Evolutionary conservation across 2,797 vertebrate genomes (phyloP).

Genomic region (Brachyrhaphis roseni): DNA sequence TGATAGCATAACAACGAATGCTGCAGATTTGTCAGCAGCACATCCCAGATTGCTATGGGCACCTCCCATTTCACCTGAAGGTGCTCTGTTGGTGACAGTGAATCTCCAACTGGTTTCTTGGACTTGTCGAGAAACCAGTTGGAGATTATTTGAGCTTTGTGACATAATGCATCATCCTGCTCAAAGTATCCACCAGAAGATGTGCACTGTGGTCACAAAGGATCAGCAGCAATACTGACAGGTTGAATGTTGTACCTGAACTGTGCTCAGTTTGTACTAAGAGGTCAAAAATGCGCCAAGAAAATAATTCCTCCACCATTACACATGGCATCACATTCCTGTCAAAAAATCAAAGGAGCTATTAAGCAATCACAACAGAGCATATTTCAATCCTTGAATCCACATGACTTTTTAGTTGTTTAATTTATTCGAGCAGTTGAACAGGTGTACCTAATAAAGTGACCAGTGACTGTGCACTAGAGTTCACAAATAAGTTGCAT

Average conservation of each 20-base stretch:
- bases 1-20: neutral
- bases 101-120: neutral
- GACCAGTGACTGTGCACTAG: neutral
- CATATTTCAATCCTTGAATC: neutral
- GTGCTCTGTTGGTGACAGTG: neutral
- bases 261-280: no score
- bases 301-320: no score
- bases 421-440: neutral
- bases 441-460: neutral
- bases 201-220: neutral
- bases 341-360: no score
- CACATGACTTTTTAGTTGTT: neutral
- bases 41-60: neutral
- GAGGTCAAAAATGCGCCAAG: no score
- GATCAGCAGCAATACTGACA: neutral
- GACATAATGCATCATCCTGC: neutral
- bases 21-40: neutral
- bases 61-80: neutral
- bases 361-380: no score
- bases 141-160: neutral
- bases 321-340: no score
- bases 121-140: neutral
- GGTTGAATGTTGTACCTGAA: no score
- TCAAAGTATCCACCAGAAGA: neutral
- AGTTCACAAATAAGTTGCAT: neutral